Base-by-base conservation (phyloP, 2,797 vertebrate genomes). In the Gadopsis bispinosus region DNA sequence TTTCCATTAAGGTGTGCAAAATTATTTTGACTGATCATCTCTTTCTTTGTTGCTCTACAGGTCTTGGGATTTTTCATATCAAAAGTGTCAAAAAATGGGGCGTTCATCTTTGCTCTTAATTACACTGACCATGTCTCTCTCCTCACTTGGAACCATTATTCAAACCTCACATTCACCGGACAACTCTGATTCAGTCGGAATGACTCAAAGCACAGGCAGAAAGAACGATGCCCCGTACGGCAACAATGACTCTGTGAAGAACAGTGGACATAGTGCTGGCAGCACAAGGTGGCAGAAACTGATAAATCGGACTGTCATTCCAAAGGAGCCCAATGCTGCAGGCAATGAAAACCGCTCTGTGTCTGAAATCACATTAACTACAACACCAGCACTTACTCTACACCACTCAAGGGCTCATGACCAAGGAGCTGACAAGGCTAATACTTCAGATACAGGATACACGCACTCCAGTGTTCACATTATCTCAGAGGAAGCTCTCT, bases 101-200 rank as follows among this genome's bases (percentile, higher is more conserved):
- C 0, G 0, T 48, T 75, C 77, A 22, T 68, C 65, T 76, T 55
- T 86, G 19, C 69, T 91, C 61, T 56, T 86, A 19, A 7, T 91
- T 41, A 35, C 50, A 0, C 43, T 91, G 1, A 72, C 55, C 0
- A 0, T 91, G 55, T 77, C 35, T 54, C 66, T 87, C 3, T 74
- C 72, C 33, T 87, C 85, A 73, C 39, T 85, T 64, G 89, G 86
- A 77, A 85, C 54, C 56, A 55, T 86, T 17, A 60, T 79, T 78
- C 81, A 83, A 50, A 67, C 75, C 61, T 73, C 73, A 41, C 45
- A 77, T 63, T 87, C 77, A 50, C 8, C 48, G n/a, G 73, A 56
- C 5, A 58, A 53, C 55, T 75, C 69, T 67, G 73, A 68, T 54
- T 48, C 53, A 39, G 13, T 61, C 10, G 39, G 4, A 63, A 35